Evolutionary conservation across 2,888 invertebrate species (phyloP).

Genomic region (Zaprionus bogoriensis): DNA sequence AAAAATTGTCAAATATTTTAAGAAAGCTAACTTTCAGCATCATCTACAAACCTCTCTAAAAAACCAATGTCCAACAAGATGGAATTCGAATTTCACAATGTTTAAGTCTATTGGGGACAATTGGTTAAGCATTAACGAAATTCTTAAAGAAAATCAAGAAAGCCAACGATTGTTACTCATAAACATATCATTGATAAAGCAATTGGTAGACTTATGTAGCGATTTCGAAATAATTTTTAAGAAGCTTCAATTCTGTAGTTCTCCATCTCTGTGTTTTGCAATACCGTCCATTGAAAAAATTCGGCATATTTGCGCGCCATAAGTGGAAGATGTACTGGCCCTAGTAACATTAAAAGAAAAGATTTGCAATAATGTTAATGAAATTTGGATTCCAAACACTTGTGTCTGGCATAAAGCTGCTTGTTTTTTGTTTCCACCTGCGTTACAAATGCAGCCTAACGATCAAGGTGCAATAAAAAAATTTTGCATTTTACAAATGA

Average conservation of each 20-base stretch:
- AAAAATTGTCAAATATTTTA: constrained; percentile 17
- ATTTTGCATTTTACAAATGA: constrained; percentile 17
- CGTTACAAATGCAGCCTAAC: constrained; percentile 7
- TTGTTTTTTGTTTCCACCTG: constrained; percentile 20
- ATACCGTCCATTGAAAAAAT: constrained; percentile 16
- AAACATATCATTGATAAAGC: constrained; percentile 19
- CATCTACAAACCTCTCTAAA: constrained; percentile 9
- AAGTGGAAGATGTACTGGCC: constrained; percentile 12
- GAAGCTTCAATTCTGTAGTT: constrained; percentile 13
- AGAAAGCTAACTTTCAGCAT: constrained; percentile 18
- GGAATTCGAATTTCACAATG: constrained; percentile 22
- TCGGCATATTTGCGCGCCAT: constrained; percentile 2
- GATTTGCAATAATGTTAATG: constrained; percentile 6
- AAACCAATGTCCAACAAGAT: constrained; percentile 20
- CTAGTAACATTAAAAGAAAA: constrained; percentile 17
- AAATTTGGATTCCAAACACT: constrained; percentile 23
- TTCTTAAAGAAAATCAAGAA: constrained; percentile 19
- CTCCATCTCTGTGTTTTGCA: constrained; percentile 13
- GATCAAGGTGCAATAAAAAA: constrained; percentile 2
- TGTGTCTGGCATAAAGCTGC: constrained; percentile 23
- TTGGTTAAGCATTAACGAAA: constrained; percentile 15
- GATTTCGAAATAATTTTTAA: constrained; percentile 18
- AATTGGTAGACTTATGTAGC: constrained; percentile 14
- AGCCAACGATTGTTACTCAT: constrained; percentile 18
- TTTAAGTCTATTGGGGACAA: constrained; percentile 20